Percentiles rank a stretch among this genome's conserved stretches.
Conservation (phyloP, 2,113 vertebrate genomes). For the Apodemus speciosus region DNA sequence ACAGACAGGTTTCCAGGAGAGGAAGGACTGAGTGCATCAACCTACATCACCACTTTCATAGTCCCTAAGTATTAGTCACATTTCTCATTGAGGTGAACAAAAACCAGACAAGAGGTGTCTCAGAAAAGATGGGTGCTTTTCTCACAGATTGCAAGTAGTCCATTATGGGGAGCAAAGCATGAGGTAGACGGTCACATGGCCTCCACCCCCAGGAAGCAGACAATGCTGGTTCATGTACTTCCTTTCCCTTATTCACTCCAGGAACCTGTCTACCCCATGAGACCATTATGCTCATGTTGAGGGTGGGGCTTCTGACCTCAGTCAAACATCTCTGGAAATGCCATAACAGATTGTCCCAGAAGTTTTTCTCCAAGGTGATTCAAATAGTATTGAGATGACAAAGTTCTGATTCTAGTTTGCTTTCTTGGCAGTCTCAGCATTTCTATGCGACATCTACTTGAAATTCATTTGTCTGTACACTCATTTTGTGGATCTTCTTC, state of each 20-base stretch:
- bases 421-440: not conserved
- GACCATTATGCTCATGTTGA: too few relatives aligned
- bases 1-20: not conserved
- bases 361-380: not conserved
- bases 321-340: not conserved
- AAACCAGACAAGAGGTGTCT: not conserved
- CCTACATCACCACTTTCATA: accelerated
- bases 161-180: not conserved
- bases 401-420: not conserved
- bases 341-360: not conserved
- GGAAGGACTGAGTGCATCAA: not conserved
- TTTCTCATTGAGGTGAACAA: not conserved
- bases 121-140: not conserved
- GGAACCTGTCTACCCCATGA: not conserved
- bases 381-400: not conserved
- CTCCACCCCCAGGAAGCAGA: not conserved
- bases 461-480: not conserved
- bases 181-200: not conserved
- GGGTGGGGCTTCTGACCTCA: not conserved
- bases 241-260: not conserved
- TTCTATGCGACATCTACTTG: not conserved
- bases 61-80: not conserved
- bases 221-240: accelerated
- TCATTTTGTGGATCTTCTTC: not conserved
- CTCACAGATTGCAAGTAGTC: not conserved